A percentile compares a stretch with the other conserved stretches of the same genome.
Conservation (phyloP, 2,797 vertebrate species). For the Manis pentadactyla region DNA sequence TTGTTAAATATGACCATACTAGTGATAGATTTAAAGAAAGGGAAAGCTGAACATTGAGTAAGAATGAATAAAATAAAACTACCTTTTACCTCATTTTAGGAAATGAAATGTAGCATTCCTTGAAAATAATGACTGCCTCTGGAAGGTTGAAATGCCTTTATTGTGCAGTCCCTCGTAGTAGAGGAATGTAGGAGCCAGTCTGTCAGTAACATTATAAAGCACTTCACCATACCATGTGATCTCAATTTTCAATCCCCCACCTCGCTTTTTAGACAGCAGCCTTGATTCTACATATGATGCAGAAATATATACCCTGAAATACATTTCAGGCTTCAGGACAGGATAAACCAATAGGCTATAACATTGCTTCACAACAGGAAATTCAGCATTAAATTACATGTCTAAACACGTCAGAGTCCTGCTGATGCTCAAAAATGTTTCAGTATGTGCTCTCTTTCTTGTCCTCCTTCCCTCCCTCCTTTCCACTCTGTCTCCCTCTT, state of each 20-base stretch:
- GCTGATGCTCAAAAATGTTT: conserved; percentile 23
- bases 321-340: conserved; percentile 45
- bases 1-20: neutral
- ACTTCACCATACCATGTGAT: conserved; percentile 53
- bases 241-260: neutral
- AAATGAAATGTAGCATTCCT: neutral
- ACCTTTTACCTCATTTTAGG: neutral
- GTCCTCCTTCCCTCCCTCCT: neutral
- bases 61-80: conserved; percentile 57
- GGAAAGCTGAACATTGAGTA: conserved; percentile 23
- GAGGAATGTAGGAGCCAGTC: conserved; percentile 42
- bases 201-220: conserved; percentile 37
- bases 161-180: neutral
- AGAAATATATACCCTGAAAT: conserved; percentile 58
- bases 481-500: neutral
- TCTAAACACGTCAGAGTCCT: conserved; percentile 50
- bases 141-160: conserved; percentile 28
- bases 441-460: neutral
- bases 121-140: conserved; percentile 49
- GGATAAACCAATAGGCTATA: neutral
- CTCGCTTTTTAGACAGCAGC: neutral
- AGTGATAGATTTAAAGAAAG: conserved; percentile 56
- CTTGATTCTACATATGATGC: neutral
- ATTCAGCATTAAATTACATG: neutral
- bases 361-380: conserved; percentile 52